Evolutionary conservation across 1,140 invertebrate species (phyloP).

Genomic region (Ceratina australensis): DNA sequence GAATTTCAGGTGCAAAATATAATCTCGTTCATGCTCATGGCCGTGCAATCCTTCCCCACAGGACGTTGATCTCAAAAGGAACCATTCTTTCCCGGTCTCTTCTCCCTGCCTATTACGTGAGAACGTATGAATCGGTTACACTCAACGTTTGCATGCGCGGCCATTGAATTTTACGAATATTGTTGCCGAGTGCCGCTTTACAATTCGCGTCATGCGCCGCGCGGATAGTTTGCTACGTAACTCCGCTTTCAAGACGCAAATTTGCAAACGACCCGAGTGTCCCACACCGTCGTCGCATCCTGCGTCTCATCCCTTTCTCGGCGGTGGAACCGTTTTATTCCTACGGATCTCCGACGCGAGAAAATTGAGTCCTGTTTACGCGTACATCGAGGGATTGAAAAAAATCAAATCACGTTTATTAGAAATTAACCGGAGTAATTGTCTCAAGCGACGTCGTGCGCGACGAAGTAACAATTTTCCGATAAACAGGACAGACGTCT

Average conservation of each 20-base stretch:
- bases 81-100: not conserved
- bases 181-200: conserved; percentile 27
- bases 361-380: too few species aligned
- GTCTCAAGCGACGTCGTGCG: too few species aligned
- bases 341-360: not conserved
- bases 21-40: too few species aligned
- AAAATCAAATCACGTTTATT: too few species aligned
- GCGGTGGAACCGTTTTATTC: not conserved
- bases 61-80: conserved; percentile 15
- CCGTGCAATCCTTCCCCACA: not conserved
- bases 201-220: conserved; percentile 16
- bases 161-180: conserved; percentile 45
- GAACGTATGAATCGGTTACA: conserved; percentile 31
- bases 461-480: too few species aligned
- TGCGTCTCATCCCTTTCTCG: too few species aligned
- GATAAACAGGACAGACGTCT: too few species aligned
- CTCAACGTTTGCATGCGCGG: not conserved
- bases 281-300: too few species aligned
- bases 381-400: too few species aligned
- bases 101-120: not conserved
- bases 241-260: conserved; percentile 20
- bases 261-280: conserved; percentile 15
- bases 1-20: too few species aligned
- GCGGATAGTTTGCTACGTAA: not conserved
- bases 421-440: too few species aligned